Conservation (phyloP, 2,113 vertebrate genomes). For the Salvelinus namaycush region DNA sequence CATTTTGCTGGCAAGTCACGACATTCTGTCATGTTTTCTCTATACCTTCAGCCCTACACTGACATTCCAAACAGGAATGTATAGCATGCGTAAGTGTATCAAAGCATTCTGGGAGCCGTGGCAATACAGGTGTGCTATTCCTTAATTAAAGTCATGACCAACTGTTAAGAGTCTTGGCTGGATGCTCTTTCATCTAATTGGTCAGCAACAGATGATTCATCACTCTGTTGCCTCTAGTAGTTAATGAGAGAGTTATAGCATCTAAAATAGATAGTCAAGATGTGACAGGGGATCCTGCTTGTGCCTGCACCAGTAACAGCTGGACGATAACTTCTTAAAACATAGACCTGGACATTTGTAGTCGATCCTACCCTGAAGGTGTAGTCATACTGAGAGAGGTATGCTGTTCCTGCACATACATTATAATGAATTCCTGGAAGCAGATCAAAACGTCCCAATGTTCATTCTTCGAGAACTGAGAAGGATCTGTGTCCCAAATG, state of each 20-base stretch:
- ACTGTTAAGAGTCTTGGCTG: background rate
- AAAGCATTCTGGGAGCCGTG: conserved; percentile 10
- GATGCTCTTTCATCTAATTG: conserved; percentile 25
- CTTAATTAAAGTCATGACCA: conserved; percentile 10
- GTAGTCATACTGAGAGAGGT: conserved; percentile 29
- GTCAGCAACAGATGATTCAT: conserved; percentile 41
- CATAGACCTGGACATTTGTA: conserved; percentile 17
- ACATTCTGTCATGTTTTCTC: background rate
- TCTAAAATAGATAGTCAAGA: conserved; percentile 17
- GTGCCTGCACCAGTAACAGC: conserved; percentile 14
- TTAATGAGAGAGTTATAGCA: conserved; percentile 26
- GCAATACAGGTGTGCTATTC: conserved; percentile 54
- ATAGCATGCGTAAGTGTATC: conserved; percentile 10
- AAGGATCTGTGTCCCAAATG: conserved; percentile 26
- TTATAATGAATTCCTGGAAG: conserved; percentile 36
- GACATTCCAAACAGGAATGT: conserved; percentile 38
- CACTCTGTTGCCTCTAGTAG: conserved; percentile 16
- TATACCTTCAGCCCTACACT: background rate
- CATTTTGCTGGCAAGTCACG: background rate
- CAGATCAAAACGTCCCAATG: conserved; percentile 9
- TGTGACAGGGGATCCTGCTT: conserved; percentile 38
- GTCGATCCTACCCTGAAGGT: conserved; percentile 30
- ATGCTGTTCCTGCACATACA: conserved; percentile 18
- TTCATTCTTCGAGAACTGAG: conserved; percentile 42
- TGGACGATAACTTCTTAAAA: conserved; percentile 39